phyloP scores from a whole-genome alignment of 2,113 vertebrate species.

The Strigops habroptila region DNA sequence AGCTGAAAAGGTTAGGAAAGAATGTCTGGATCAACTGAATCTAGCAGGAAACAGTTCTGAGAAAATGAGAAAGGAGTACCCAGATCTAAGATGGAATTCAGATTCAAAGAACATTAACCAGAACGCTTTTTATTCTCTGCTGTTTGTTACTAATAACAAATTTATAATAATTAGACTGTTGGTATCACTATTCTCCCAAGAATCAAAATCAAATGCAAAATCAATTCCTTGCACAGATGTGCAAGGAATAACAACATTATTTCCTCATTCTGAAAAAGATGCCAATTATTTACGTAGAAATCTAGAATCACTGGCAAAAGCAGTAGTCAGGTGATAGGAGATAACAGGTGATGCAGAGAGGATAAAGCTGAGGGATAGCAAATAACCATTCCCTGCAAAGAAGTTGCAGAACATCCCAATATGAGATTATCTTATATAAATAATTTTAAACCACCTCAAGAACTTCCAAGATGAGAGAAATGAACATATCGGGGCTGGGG shows the following conservation, averaged over 20 bases:
- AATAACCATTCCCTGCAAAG: neutral
- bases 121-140: neutral
- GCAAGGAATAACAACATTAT: neutral
- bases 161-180: neutral
- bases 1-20: neutral
- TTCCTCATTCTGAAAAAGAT: neutral
- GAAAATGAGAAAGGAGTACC: neutral
- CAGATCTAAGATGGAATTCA: neutral
- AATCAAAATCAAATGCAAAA: neutral
- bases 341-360: neutral
- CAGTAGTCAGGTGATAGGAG: neutral
- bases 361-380: neutral
- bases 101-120: neutral
- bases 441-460: neutral
- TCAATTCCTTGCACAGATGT: neutral
- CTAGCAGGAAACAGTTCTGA: neutral
- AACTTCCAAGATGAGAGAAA: conserved; percentile 19
- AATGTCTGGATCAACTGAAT: neutral
- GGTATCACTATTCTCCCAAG: neutral
- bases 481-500: neutral
- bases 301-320: neutral
- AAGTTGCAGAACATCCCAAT: neutral
- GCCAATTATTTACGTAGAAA: neutral
- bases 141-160: neutral
- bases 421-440: neutral